These are phyloP conservation scores for Drosophila testacea DNA, from an alignment of 2,888 invertebrate species.

Conservation along the genomic window DNA sequence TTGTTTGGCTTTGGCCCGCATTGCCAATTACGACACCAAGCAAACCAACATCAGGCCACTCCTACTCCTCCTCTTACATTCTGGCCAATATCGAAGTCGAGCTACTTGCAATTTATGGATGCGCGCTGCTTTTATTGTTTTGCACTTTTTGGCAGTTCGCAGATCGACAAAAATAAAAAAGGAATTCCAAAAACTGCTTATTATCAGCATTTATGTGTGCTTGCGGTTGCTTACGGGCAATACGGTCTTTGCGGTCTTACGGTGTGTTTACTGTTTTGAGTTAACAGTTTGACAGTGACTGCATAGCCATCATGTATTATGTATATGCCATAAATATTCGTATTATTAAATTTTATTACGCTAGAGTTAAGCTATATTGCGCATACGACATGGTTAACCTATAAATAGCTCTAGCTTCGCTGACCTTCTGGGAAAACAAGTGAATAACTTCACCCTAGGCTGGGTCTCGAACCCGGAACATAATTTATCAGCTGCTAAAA, in stretches of 20 bases:
- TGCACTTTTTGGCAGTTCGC: constrained; percentile 52
- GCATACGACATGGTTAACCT: constrained; percentile 4
- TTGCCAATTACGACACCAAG: constrained; percentile 80
- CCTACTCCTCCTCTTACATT: background rate
- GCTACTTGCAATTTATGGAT: constrained; percentile 72
- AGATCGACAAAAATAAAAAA: constrained; percentile 40
- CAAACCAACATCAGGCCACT: constrained; percentile 7
- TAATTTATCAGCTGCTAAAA: background rate
- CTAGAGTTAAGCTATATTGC: constrained; percentile 1
- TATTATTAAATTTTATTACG: constrained; percentile 7
- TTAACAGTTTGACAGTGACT: constrained; percentile 32
- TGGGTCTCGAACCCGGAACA: background rate
- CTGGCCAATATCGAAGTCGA: constrained; percentile 1
- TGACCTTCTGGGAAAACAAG: background rate
- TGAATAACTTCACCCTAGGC: background rate
- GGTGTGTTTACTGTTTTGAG: constrained; percentile 28
- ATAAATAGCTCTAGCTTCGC: background rate
- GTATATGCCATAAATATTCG: constrained; percentile 3
- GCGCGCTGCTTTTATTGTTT: constrained; percentile 56
- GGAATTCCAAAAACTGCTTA: constrained; percentile 65
- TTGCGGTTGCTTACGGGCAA: constrained; percentile 38
- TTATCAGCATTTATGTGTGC: constrained; percentile 68
- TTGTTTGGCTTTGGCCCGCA: constrained; percentile 72
- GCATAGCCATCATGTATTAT: background rate
- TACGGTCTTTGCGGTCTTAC: constrained; percentile 12